Base-by-base conservation (phyloP, 2,888 invertebrate species). In the Chrysopilus asiliformis region DNA sequence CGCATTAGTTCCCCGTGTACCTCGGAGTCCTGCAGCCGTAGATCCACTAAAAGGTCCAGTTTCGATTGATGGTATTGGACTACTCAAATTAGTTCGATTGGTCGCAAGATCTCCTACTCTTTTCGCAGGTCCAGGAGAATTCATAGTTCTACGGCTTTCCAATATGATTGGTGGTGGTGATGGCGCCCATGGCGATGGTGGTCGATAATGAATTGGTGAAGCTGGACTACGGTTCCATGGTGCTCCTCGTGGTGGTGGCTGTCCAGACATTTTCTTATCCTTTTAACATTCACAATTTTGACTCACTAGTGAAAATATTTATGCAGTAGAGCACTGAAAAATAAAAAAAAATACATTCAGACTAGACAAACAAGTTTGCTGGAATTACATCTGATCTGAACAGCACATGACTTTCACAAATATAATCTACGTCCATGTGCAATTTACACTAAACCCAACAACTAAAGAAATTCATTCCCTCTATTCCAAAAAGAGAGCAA, bases 181-280 rank as follows among this genome's bases (percentile, higher is more conserved):
- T 2, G 79, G 76, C 7, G 75, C 60, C 70, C 80, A 82, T 32
- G 83, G 81, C 24, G 82, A 81, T 10, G 78, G 74, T 20, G 82
- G 76, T 22, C 81, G 74, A 60, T 76, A 82, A 51, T 76, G 72
- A 44, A 74, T 71, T 3, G 70, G 66, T 27, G 72, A 70, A 33
- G 76, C 76, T 53, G 68, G 65, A 51, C 63, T 56, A 52, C 58
- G 55, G 48, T 47, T 47, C 46, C 62, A 55, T 20, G 22, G 12
- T 14, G 58, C 58, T 41, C 53, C 56, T 22, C 53, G 53, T 45
- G 51, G 47, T 28, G 49, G 47, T 30, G 44, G 47, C 42, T 53
- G 61, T 45, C 60, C 61, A 43, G 64, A 62, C 64, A 63, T 63
- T 34, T 42, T 34, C 16, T n/a, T n/a, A n/a, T n/a, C n/a, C n/a